Evolutionary conservation across 2,113 vertebrate species (phyloP), one percentile per base, ranked within the genome.

Genomic region (Oryzias celebensis): DNA sequence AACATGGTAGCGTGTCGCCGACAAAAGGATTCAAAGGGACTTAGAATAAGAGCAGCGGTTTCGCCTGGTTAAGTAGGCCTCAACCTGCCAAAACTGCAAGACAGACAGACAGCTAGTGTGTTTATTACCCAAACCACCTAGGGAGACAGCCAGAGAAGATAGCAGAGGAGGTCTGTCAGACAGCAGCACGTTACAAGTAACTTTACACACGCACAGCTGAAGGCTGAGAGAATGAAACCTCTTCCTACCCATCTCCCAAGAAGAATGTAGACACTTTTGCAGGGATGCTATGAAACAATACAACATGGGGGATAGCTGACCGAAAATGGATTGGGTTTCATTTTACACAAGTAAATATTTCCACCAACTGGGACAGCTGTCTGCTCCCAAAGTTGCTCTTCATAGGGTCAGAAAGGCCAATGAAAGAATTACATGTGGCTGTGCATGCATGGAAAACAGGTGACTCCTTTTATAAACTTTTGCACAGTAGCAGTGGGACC

Each of bases 1-100:
- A 98, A 93, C 92, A 91, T 88, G 90, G 90, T 88, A 76, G 85
- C 80, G 78, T 87, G 89, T 92, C 87, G 56, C 83, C 81, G 85
- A 91, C 91, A 92, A 93, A 91, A 80, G 87, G 78, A 71, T 87
- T 91, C 77, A 92, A 89, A 90, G 82, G 87, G 86, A 85, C 85
- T 83, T 89, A 84, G 85, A 90, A 89, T 12, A 90, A 83, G 88
- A 92, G 87, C 88, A 84, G 85, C 46, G 80, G 85, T 77, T 84
- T 85, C 76, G 87, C 84, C 88, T 90, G 84, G 85, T 91, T 91
- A 91, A 91, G 85, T 89, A 85, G 89, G 87, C 88, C 77, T 86
- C 80, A 87, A 90, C 85, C 90, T 89, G 89, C 88, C 91, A 91
- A 83, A 78, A 59, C 66, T 45, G 86, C 73, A 73, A 78, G 78